Evolutionary conservation across 2,797 vertebrate species (phyloP), one percentile per base, ranked within the genome.

Genomic region (Takifugu rubripes): DNA sequence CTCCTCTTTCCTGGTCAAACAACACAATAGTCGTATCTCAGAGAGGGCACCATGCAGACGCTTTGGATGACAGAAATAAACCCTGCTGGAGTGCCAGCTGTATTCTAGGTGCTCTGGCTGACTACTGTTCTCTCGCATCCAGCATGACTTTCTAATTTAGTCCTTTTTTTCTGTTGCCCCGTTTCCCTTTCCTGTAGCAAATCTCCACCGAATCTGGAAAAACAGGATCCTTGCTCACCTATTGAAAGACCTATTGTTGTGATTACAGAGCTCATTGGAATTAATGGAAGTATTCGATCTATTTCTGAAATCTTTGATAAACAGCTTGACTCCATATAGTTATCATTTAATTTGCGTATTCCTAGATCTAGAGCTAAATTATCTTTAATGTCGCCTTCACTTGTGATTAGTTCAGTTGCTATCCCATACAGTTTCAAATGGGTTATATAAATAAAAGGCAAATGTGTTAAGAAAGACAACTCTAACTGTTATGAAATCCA

Each of bases 131-230:
- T 73, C 63, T 68, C 45, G 72, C 68, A 68, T 82, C 81, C 83
- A 61, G 24, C 21, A 27, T 25, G 1, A 58, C 61, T 45, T 42
- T 70, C 61, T 77, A 48, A 69, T 80, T 71, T 54, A 33, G 59
- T 60, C 58, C 55, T 68, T 70, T 84, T 83, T 79, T 73, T 59
- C 66, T 72, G 66, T 83, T 85, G 75, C 83, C 82, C 36, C 68
- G 75, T 77, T 91, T 91, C 87, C 90, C 53, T 87, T 92, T 90
- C 89, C 88, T 87, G 87, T 59, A 40, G 50, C 66, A 75, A 79
- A 79, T 87, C 77, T 82, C 66, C 61, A 61, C 74, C 70, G 77
- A 75, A 82, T 86, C 72, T 82, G 83, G 73, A 88, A 85, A 84
- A 90, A 89, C 87, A 87, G 81, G 78, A 83, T 77, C 74, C 52